phyloP scores from a whole-genome alignment of 1,140 invertebrate genomes.

The Drosophila nebulosa region DNA sequence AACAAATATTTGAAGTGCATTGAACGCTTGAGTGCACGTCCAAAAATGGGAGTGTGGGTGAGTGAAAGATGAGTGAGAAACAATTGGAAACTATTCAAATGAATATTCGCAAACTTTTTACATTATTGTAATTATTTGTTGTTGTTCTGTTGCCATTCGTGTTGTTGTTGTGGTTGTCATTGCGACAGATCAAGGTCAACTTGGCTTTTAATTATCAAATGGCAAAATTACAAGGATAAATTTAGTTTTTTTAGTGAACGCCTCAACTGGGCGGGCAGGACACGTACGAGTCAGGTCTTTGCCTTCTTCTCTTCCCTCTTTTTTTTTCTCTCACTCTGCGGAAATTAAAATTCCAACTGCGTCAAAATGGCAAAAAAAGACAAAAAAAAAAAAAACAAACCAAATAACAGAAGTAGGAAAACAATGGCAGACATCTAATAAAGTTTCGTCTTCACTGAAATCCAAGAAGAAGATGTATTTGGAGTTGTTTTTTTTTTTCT shows the following conservation, averaged over 20 bases:
- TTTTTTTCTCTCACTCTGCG: constrained; percentile 43
- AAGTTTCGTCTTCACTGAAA: constrained; percentile 46
- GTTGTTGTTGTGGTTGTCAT: background rate
- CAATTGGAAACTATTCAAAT: constrained; percentile 7
- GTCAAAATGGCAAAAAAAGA: constrained; percentile 32
- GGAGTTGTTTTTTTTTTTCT: too few relatives aligned
- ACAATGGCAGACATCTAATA: constrained; percentile 38
- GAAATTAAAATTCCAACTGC: constrained; percentile 70
- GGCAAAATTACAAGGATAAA: background rate
- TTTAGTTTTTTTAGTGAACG: background rate
- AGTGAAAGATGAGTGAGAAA: background rate
- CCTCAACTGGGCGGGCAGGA: background rate
- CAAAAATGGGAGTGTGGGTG: constrained; percentile 5
- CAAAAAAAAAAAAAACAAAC: background rate
- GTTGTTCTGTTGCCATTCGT: too few relatives aligned
- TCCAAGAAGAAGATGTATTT: constrained; percentile 31
- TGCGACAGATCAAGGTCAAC: background rate
- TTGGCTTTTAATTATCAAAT: constrained; percentile 3
- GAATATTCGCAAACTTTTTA: constrained; percentile 6
- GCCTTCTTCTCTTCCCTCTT: constrained; percentile 43
- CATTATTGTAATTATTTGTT: background rate
- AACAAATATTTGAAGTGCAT: constrained; percentile 69
- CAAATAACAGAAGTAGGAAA: constrained; percentile 9
- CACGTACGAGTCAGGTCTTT: constrained; percentile 1
- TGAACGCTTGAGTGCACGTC: constrained; percentile 47